Percentiles rank a stretch among this genome's conserved stretches.
Conservation (phyloP, 2,888 invertebrate species). For the Euproctis similis region DNA sequence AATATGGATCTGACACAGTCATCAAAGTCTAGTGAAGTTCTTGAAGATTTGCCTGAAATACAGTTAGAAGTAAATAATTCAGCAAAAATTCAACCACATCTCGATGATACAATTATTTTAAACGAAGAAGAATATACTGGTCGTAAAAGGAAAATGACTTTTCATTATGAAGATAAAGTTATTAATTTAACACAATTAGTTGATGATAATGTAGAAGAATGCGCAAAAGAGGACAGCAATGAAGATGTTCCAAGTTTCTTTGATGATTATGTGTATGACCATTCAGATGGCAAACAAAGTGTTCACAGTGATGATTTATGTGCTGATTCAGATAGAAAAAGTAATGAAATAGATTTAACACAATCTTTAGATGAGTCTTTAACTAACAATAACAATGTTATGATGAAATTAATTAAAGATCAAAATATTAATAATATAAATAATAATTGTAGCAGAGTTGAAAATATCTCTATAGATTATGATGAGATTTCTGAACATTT, state of each 20-base stretch:
- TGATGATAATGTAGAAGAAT: constrained; percentile 4
- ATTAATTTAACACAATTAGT: constrained; percentile 24
- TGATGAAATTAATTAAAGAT: not conserved
- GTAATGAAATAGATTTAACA: constrained; percentile 42
- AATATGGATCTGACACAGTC: constrained; percentile 47
- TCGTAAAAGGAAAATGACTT: constrained; percentile 7
- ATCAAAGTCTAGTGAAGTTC: constrained; percentile 31
- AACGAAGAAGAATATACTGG: constrained; percentile 25
- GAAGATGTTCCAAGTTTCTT: constrained; percentile 26
- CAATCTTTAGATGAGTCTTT: constrained; percentile 33
- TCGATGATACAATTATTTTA: constrained; percentile 38
- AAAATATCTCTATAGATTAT: constrained; percentile 57
- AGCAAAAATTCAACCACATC: constrained; percentile 7
- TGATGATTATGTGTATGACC: constrained; percentile 38
- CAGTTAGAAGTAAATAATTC: constrained; percentile 25
- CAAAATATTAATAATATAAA: constrained; percentile 8
- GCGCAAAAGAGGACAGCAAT: not conserved
- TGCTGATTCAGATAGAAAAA: constrained; percentile 21
- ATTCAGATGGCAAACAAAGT: constrained; percentile 30
- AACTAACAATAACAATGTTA: constrained; percentile 6
- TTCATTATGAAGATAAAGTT: constrained; percentile 5
- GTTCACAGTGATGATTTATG: constrained; percentile 3
- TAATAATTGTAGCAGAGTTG: constrained; percentile 35
- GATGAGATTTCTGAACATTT: constrained; percentile 40
- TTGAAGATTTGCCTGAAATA: constrained; percentile 40